Percentiles rank a stretch among this genome's conserved stretches.
Evolutionary conservation across 2,113 vertebrate species (phyloP).

Genomic region (Heteronetta atricapilla): DNA sequence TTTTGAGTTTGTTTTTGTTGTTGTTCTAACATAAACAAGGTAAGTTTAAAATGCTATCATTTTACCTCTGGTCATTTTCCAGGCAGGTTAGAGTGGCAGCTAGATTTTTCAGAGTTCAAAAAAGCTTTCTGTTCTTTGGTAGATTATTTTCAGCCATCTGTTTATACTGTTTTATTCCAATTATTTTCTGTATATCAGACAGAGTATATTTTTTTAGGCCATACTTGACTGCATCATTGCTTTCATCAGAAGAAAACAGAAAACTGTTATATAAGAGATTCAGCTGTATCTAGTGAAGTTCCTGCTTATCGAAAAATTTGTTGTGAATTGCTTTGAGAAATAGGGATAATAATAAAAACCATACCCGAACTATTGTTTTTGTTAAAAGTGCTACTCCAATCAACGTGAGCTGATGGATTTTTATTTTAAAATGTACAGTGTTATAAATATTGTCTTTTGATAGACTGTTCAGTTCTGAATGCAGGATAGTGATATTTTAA

Average conservation of each 20-base stretch:
- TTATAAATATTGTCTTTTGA: neutral
- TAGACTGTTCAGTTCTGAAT: neutral
- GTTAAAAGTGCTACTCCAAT: neutral
- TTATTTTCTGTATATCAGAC: neutral
- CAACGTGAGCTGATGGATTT: neutral
- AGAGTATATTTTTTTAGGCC: slow-evolving; percentile 13
- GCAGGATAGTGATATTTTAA: neutral
- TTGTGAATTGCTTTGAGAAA: neutral
- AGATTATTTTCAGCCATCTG: neutral
- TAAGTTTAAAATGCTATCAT: neutral
- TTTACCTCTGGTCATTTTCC: neutral
- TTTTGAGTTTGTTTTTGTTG: neutral
- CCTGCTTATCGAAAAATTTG: neutral
- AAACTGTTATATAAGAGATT: slow-evolving; percentile 13
- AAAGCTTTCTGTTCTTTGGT: neutral
- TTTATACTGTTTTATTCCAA: neutral
- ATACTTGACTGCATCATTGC: neutral
- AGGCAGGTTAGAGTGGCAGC: neutral
- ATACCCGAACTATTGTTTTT: neutral
- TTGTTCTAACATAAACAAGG: neutral
- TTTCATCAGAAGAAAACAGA: neutral
- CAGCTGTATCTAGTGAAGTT: neutral
- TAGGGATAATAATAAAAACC: neutral
- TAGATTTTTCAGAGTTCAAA: neutral
- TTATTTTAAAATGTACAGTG: neutral